Conservation (phyloP, 2,797 vertebrate genomes). For the Garrulus glandarius region DNA sequence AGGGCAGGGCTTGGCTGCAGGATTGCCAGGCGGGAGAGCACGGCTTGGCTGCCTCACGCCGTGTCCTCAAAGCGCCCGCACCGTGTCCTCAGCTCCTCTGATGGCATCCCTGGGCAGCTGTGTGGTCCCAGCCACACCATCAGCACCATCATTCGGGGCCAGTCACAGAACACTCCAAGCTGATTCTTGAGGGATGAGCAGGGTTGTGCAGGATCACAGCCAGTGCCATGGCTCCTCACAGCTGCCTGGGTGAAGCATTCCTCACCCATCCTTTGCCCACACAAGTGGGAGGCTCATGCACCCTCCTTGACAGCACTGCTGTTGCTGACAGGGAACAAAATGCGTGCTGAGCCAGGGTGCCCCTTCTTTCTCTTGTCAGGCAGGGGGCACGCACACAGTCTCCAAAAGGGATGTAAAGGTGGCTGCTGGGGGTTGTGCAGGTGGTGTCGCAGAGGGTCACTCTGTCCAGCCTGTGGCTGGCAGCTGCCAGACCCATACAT, state of each 20-base stretch:
- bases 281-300: accelerated
- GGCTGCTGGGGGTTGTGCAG: accelerated
- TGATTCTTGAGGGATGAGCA: not conserved
- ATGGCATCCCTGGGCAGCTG: not conserved
- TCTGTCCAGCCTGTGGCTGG: not conserved
- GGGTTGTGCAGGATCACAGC: not conserved
- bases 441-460: accelerated
- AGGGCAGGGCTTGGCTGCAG: not conserved
- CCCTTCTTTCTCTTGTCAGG: not conserved
- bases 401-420: accelerated
- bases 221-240: not conserved
- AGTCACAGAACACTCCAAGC: not conserved
- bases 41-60: not conserved
- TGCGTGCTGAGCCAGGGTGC: accelerated
- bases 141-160: accelerated
- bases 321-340: not conserved
- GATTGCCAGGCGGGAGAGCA: not conserved
- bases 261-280: not conserved
- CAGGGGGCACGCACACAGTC: accelerated
- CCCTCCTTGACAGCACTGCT: not conserved
- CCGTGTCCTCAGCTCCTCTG: not conserved
- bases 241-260: not conserved
- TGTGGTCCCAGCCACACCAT: accelerated
- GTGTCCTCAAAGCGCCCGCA: not conserved
- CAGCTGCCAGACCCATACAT: not conserved